Conservation (phyloP, 2,888 invertebrate genomes). For the Ypsolopha scabrella region DNA sequence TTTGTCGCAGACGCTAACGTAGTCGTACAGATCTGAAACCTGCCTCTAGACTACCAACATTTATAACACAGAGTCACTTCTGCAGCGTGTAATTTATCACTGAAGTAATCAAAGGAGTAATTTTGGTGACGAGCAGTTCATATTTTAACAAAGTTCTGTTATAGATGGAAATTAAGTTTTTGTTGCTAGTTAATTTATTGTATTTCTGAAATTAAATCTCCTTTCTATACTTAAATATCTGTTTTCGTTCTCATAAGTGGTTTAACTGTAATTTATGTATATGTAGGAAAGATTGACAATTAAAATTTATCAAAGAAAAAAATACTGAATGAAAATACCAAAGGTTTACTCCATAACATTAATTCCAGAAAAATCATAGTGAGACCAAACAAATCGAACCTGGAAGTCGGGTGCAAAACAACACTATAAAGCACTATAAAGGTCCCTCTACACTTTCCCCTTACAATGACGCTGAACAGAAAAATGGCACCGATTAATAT, state of each 20-base stretch:
- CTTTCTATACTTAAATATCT: neutral
- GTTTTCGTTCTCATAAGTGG: neutral
- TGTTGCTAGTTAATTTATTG: neutral
- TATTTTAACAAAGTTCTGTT: neutral
- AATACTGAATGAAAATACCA: neutral
- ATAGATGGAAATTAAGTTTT: too few relatives aligned
- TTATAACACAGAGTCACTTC: slow-evolving; percentile 43
- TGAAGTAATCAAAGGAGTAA: slow-evolving; percentile 58
- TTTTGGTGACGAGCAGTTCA: slow-evolving; percentile 41
- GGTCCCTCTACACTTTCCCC: slow-evolving; percentile 10
- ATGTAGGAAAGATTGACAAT: too few relatives aligned
- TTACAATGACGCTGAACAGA: slow-evolving; percentile 21
- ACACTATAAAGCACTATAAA: slow-evolving; percentile 27
- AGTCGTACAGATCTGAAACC: too few relatives aligned
- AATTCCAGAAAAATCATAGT: neutral
- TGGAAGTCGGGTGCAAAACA: slow-evolving; percentile 5
- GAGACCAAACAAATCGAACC: neutral
- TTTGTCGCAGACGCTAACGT: too few relatives aligned
- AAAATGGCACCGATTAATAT: slow-evolving; percentile 43
- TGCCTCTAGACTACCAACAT: slow-evolving; percentile 46
- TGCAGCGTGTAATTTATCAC: slow-evolving; percentile 58
- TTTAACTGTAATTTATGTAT: neutral
- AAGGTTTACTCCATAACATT: neutral
- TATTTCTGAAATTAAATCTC: neutral
- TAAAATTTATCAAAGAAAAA: neutral